phyloP scores from a whole-genome alignment of 64 coral and sea anemone species.

The Montipora foliosa region DNA sequence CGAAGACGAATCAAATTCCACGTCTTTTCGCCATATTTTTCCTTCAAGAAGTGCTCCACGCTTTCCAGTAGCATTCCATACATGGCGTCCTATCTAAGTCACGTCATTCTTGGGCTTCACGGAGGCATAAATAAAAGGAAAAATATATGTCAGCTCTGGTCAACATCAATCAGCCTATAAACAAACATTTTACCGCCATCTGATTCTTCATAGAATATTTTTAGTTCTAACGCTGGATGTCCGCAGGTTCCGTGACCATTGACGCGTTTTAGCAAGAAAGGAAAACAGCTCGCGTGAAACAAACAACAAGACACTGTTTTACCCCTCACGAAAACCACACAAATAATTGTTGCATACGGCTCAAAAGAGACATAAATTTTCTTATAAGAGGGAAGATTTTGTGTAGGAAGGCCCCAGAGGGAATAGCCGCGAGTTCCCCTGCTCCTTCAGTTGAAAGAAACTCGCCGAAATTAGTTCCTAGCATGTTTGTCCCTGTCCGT shows the following conservation, averaged over 20 bases:
- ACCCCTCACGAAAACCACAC: too few relatives aligned
- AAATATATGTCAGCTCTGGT: not conserved
- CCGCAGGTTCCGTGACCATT: too few relatives aligned
- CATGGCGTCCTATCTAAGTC: constrained; percentile 30
- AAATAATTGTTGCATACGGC: not conserved
- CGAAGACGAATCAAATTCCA: constrained; percentile 70
- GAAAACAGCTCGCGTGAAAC: too few relatives aligned
- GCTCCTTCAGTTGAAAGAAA: too few relatives aligned
- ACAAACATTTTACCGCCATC: not conserved
- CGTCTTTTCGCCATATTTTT: constrained; percentile 80
- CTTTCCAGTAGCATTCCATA: constrained; percentile 96
- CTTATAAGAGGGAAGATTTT: not conserved
- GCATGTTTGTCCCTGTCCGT: too few relatives aligned
- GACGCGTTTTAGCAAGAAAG: too few relatives aligned
- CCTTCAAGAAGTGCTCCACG: constrained; percentile 79
- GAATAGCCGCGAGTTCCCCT: too few relatives aligned
- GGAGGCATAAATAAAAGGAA: not conserved
- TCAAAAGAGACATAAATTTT: not conserved
- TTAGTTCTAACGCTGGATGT: not conserved
- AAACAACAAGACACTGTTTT: too few relatives aligned
- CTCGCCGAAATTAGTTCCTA: too few relatives aligned
- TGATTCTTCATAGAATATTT: too few relatives aligned
- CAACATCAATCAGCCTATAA: not conserved
- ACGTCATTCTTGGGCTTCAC: constrained; percentile 1
- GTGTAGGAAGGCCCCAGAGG: too few relatives aligned